Percentiles rank a stretch among this genome's conserved stretches.
Conservation (phyloP, 2,888 invertebrate species). For the Bruchidius siliquastri region DNA sequence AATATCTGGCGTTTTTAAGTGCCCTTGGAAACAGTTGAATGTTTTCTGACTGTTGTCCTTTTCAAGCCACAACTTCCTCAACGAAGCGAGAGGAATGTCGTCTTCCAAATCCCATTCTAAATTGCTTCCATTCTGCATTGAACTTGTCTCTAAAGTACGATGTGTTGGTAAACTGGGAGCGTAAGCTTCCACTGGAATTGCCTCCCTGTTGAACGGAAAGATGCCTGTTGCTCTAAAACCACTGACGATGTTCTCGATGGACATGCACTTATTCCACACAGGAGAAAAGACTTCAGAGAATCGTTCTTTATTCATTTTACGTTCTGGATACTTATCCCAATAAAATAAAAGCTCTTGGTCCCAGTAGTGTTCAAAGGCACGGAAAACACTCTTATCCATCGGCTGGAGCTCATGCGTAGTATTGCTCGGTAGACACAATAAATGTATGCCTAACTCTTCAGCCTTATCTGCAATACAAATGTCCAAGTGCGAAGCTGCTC, state of each 20-base stretch:
- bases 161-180: constrained; percentile 19
- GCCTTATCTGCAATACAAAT: constrained; percentile 32
- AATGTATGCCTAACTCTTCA: constrained; percentile 24
- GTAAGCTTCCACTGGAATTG: constrained; percentile 30
- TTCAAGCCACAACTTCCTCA: too few relatives aligned
- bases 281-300: constrained; percentile 22
- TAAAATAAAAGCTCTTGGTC: constrained; percentile 34
- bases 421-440: constrained; percentile 36
- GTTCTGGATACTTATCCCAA: constrained; percentile 19
- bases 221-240: constrained; percentile 28
- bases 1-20: too few relatives aligned
- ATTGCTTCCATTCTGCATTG: too few relatives aligned
- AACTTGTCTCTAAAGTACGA: too few relatives aligned
- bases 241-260: constrained; percentile 26
- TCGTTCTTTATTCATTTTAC: constrained; percentile 10
- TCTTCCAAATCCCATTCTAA: too few relatives aligned
- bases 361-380: constrained; percentile 33
- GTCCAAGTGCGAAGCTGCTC: constrained; percentile 25
- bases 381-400: constrained; percentile 36
- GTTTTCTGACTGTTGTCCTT: too few relatives aligned
- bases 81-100: too few relatives aligned
- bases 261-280: constrained; percentile 29
- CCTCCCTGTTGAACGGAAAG: constrained; percentile 29
- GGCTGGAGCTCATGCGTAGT: constrained; percentile 40
- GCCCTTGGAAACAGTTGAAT: too few relatives aligned